Conservation (phyloP, 1,140 invertebrate species). For the Bombus superbus region DNA sequence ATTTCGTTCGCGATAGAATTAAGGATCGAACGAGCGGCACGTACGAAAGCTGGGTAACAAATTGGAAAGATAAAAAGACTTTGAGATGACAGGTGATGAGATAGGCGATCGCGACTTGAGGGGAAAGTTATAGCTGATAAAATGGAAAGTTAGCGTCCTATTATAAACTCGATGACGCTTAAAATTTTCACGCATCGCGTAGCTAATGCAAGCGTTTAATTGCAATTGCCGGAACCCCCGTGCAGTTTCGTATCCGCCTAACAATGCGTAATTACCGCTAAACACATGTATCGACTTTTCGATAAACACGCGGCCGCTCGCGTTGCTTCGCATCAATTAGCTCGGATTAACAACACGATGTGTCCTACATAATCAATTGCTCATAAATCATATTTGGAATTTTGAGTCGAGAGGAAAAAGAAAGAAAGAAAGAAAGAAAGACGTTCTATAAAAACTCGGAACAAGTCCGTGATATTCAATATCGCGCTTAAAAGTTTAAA, state of each 20-base stretch:
- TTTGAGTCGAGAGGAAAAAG: too few species aligned
- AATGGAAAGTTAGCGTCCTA: conserved; percentile 19
- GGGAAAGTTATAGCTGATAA: conserved; percentile 9
- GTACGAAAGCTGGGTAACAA: background rate
- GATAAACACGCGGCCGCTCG: conserved; percentile 48
- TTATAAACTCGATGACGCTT: conserved; percentile 46
- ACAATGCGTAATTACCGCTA: conserved; percentile 62
- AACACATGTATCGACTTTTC: conserved; percentile 64
- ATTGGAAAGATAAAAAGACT: background rate
- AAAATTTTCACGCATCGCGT: conserved; percentile 41
- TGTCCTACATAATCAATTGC: conserved; percentile 56
- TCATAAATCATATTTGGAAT: conserved; percentile 43
- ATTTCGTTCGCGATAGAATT: background rate
- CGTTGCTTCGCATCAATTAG: conserved; percentile 48
- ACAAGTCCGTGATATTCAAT: background rate
- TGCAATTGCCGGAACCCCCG: conserved; percentile 30
- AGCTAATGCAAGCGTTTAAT: conserved; percentile 42
- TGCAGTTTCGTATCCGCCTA: conserved; percentile 50
- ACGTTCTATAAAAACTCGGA: background rate
- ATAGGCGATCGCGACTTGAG: background rate
- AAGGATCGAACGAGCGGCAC: background rate
- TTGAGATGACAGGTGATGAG: background rate
- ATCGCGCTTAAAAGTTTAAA: too few species aligned
- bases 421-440: background rate
- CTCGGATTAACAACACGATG: conserved; percentile 54